Evolutionary conservation across 2,888 invertebrate species (phyloP), one percentile per base, ranked within the genome.

Genomic region (Heliconius sara): DNA sequence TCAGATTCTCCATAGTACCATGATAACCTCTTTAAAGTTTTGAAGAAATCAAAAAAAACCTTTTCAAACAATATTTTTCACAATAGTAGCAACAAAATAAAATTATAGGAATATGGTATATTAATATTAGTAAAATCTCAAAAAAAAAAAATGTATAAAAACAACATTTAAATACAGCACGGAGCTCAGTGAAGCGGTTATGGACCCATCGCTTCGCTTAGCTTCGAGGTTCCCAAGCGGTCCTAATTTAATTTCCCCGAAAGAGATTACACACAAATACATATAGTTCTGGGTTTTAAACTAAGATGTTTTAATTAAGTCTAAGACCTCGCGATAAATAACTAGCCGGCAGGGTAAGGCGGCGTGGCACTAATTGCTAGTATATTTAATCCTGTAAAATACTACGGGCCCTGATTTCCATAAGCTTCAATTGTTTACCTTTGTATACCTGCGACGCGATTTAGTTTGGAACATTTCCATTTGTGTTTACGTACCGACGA

Each of bases 291-390:
- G 86, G 87, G 88, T 87, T 88, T 89, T 91, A 91, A 92, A 92
- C 92, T 92, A 92, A 93, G 93, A 93, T 93, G 91, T 93, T 95
- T 95, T 94, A 95, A 95, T 95, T 95, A 95, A 94, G 92, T 92
- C 92, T 92, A 90, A 93, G 93, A 89, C 92, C 92, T 91, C 86
- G 91, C 92, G 89, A 94, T 94, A 95, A 95, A 94, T 93, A 94
- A 93, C 92, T 92, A 89, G 89, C 88, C 86, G 84, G 87, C 86
- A 88, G 88, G 89, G 89, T 85, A 66, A 84, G 88, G 89, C 86
- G 88, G 92, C 90, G 88, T 89, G 89, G 90, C 91, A 93, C 94
- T 94, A 94, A 94, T 95, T 94, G 93, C 92, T 90, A 93, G 91
- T 94, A 92, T 92, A 94, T 94, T 93, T 94, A 94, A 95, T 94